Evolutionary conservation across 2,888 invertebrate genomes (phyloP), one percentile per base, ranked within the genome.

Genomic region (Pharmacophagus antenor): DNA sequence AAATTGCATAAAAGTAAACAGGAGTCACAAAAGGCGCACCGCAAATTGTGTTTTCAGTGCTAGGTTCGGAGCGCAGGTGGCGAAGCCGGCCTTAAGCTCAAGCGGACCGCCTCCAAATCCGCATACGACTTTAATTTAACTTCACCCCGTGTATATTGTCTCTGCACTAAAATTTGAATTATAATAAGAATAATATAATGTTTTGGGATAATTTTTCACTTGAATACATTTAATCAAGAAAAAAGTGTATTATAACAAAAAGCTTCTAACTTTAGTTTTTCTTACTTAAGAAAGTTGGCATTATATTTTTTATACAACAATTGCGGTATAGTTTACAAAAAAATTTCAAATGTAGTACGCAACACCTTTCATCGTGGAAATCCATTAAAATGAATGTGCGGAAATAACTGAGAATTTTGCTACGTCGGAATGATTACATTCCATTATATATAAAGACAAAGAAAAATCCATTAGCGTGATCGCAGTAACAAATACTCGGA

Each of bases 101-200:
- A 72, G 72, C 78, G 74, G 78, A 70, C 79, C 80, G 74, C 74
- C 77, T 72, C 80, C 76, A 82, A 86, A 86, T 85, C 86, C 85
- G 81, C 77, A 80, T 78, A 73, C 80, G 82, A 85, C 84, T 89
- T 88, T 87, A 84, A 89, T 88, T 88, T 89, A 88, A 89, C 85
- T 89, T 88, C 79, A 81, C 82, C 78, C 73, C 77, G 80, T 82
- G 79, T 80, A 84, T 82, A 81, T 85, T 79, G 82, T 82, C 77
- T 78, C 79, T 80, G 76, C 79, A 79, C 79, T 81, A 77, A 83
- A 82, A 81, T 82, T 81, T 80, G 73, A 81, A 73, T 70, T 70
- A 71, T 62, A 65, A 66, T 64, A 63, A 65, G 61, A 62, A 62
- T 53, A n/a, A 61, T 48, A 53, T 47, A 48, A 47, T 61, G 31